A percentile compares a stretch with the other conserved stretches of the same genome.
Evolutionary conservation across 92 coral and sea anemone species (phyloP).

Genomic region (Zoanthus sansibaricus): DNA sequence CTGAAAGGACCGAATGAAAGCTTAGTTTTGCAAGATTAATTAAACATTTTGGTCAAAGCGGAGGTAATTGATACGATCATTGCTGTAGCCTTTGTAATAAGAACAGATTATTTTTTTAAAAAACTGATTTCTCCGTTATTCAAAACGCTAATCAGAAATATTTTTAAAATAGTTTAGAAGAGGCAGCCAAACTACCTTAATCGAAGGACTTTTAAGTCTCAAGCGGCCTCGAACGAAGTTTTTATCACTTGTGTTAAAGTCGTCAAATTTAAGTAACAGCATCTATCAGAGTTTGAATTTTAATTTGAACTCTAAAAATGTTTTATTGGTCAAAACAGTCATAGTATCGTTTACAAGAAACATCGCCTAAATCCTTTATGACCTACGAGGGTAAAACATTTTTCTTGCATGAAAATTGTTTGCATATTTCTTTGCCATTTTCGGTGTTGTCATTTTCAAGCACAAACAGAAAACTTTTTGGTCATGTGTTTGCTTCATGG

Average conservation of each 20-base stretch:
- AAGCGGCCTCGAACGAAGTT: neutral
- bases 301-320: neutral
- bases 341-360: neutral
- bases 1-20: too few species aligned
- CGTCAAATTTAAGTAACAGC: neutral
- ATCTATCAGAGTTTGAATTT: neutral
- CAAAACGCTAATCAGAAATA: neutral
- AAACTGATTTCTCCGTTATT: neutral
- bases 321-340: neutral
- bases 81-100: neutral
- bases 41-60: neutral
- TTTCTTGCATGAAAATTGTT: too few species aligned
- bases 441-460: too few species aligned
- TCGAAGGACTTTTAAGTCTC: neutral
- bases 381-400: too few species aligned
- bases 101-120: too few species aligned
- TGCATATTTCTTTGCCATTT: too few species aligned
- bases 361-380: neutral
- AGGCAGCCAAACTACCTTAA: neutral
- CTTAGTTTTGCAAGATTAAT: neutral
- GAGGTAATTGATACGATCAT: neutral
- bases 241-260: neutral
- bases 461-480: too few species aligned
- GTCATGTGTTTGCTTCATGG: too few species aligned
- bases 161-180: neutral